These are phyloP conservation scores for Cliona cf. orientalis DNA, from an alignment of 37 sponge, comb jelly and placozoan species.

Conservation along the genomic window DNA sequence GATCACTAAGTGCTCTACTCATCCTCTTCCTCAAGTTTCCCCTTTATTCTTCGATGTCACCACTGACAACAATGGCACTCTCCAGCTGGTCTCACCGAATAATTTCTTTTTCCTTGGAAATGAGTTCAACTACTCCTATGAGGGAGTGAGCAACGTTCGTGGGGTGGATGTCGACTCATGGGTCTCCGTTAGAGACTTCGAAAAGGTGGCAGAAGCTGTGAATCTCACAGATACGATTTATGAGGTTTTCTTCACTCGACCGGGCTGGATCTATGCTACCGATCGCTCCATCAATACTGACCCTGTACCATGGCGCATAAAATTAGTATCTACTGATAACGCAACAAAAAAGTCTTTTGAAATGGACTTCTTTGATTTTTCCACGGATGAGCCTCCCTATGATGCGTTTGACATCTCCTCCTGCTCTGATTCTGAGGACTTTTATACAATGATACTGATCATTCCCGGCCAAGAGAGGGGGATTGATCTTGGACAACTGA, in stretches of 20 bases:
- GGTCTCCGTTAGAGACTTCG: constrained; percentile 35
- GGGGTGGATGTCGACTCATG: constrained; percentile 66
- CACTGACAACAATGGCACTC: not conserved
- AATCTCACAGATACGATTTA: constrained; percentile 31
- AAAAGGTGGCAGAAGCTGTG: not conserved
- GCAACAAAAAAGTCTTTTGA: not conserved
- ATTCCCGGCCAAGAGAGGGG: constrained; percentile 4
- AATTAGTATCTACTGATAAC: not conserved
- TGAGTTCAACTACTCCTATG: constrained; percentile 53
- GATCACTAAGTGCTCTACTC: constrained; percentile 10
- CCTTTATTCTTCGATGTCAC: not conserved
- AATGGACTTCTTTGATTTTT: constrained; percentile 21
- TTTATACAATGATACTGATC: not conserved
- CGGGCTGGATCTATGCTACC: not conserved
- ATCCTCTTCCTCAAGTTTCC: not conserved
- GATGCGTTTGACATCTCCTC: constrained; percentile 58
- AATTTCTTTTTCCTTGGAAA: constrained; percentile 15
- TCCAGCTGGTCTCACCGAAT: constrained; percentile 1
- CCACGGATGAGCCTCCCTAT: constrained; percentile 29
- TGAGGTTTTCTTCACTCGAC: constrained; percentile 61
- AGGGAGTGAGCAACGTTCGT: constrained; percentile 60
- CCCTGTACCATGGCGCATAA: constrained; percentile 1
- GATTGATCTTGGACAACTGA: constrained; percentile 11
- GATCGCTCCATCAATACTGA: not conserved
- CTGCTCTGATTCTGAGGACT: constrained; percentile 14